These are phyloP conservation scores for Aplysina aerophoba DNA, from an alignment of 37 sponge, comb jelly and placozoan genomes.

Conservation along the genomic window DNA sequence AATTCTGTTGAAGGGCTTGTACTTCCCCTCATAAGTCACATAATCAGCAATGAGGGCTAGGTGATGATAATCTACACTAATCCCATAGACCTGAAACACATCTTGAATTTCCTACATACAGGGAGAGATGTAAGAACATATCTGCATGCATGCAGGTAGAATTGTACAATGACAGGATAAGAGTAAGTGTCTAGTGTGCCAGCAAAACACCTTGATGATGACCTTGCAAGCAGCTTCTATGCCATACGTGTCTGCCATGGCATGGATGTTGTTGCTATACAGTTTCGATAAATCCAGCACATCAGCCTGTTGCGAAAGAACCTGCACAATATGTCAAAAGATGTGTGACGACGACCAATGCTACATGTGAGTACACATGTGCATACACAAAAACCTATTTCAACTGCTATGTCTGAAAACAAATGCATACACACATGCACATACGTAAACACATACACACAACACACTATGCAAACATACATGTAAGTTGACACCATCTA, in stretches of 20 bases:
- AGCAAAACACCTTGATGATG: conserved; percentile 67
- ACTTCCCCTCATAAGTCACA: conserved; percentile 86
- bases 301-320: conserved; percentile 69
- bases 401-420: too few relatives aligned
- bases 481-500: conserved; percentile 87
- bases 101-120: conserved; percentile 77
- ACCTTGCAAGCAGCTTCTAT: conserved; percentile 87
- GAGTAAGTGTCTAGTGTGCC: background rate
- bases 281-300: conserved; percentile 74
- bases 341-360: conserved; percentile 14
- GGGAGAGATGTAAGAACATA: background rate
- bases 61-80: conserved; percentile 84
- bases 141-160: background rate
- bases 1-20: conserved; percentile 89
- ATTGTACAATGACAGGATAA: background rate
- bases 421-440: background rate
- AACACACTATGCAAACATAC: conserved; percentile 13
- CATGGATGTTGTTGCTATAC: conserved; percentile 88
- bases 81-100: conserved; percentile 95
- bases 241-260: conserved; percentile 80
- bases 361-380: background rate
- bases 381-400: too few relatives aligned
- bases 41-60: conserved; percentile 93
- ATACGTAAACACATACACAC: background rate
- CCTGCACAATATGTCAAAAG: too few relatives aligned